Conservation (phyloP, 2,797 vertebrate genomes). For the Yasuhikotakia modesta region DNA sequence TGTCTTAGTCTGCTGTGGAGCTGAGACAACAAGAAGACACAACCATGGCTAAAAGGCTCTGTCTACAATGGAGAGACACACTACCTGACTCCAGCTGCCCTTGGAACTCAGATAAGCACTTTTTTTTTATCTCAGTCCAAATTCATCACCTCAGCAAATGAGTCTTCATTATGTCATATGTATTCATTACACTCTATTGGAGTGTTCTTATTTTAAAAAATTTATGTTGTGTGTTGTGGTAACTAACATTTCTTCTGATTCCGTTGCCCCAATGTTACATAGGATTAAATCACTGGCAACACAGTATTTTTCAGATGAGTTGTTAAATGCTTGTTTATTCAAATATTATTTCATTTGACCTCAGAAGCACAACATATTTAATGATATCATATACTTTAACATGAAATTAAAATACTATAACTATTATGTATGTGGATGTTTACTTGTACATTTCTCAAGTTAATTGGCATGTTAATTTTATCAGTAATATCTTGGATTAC, state of each 20-base stretch:
- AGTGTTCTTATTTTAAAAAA: background rate
- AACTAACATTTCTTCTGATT: background rate
- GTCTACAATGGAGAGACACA: constrained; percentile 52
- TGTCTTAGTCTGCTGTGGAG: constrained; percentile 52
- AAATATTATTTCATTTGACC: background rate
- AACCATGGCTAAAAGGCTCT: constrained; percentile 57
- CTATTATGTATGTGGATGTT: background rate
- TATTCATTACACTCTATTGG: background rate
- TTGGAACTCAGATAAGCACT: constrained; percentile 47
- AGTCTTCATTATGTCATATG: background rate
- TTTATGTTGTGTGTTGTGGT: background rate
- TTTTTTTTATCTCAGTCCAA: constrained; percentile 16
- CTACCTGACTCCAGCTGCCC: constrained; percentile 46
- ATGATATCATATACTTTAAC: no score
- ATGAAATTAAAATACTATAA: no score
- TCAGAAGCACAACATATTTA: no score
- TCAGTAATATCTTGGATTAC: background rate
- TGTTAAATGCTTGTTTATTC: background rate
- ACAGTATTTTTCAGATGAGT: background rate
- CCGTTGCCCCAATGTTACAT: background rate
- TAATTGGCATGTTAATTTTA: background rate
- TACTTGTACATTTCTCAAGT: background rate
- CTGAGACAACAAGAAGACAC: constrained; percentile 56
- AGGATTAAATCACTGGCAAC: background rate
- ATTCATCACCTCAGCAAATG: constrained; percentile 6